Conservation (phyloP, 2,797 vertebrate species). For the Microchirus variegatus region DNA sequence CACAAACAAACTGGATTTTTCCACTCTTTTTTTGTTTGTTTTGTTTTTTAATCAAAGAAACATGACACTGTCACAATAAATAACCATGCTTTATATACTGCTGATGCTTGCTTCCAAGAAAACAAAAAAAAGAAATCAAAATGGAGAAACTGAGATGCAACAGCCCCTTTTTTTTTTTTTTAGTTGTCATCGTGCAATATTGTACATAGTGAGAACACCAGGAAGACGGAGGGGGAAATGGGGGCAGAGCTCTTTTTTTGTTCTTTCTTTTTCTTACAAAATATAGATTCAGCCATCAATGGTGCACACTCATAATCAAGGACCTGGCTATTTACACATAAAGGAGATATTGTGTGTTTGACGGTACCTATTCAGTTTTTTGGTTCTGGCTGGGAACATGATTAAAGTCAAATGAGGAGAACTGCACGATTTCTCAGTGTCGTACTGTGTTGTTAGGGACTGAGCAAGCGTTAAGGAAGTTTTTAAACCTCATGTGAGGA, state of each 20-base stretch:
- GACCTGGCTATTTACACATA: constrained; percentile 86
- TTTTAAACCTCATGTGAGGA: constrained; percentile 15
- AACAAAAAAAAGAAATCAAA: constrained; percentile 64
- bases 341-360: constrained; percentile 39
- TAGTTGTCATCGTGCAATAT: constrained; percentile 74
- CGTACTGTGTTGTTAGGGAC: constrained; percentile 15
- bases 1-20: constrained; percentile 30
- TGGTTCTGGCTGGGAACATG: constrained; percentile 6
- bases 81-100: constrained; percentile 84
- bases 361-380: constrained; percentile 12
- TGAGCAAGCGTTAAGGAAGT: constrained; percentile 20
- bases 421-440: too few relatives aligned
- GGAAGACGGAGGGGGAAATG: constrained; percentile 56
- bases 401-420: too few relatives aligned
- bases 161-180: constrained; percentile 47
- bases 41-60: constrained; percentile 83
- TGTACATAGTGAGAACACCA: constrained; percentile 70
- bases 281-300: constrained; percentile 76
- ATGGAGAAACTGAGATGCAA: constrained; percentile 69
- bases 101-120: constrained; percentile 69
- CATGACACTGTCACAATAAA: constrained; percentile 88
- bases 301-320: constrained; percentile 74
- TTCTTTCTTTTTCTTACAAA: constrained; percentile 72
- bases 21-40: constrained; percentile 61
- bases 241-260: constrained; percentile 41